Conservation (phyloP, 2,888 invertebrate genomes). For the Ornithoptera priamus region DNA sequence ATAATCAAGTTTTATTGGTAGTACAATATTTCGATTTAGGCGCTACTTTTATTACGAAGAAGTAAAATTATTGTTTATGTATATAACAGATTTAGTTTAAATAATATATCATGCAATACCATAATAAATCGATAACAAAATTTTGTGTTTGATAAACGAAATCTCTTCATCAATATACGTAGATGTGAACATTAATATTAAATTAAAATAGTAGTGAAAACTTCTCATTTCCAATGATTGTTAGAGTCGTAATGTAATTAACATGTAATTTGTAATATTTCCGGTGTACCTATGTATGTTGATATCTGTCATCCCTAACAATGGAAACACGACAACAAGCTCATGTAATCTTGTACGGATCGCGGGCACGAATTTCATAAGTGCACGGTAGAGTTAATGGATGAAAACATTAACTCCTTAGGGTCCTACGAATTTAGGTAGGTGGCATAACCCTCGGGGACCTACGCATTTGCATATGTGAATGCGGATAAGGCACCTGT, state of each 20-base stretch:
- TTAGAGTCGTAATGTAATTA: too few species aligned
- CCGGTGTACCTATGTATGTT: background rate
- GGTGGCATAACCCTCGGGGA: conserved; percentile 41
- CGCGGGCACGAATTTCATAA: conserved; percentile 76
- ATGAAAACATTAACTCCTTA: conserved; percentile 74
- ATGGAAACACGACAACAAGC: conserved; percentile 64
- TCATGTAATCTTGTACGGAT: conserved; percentile 73
- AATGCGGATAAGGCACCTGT: conserved; percentile 38
- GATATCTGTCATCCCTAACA: conserved; percentile 27
- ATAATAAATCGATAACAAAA: too few species aligned
- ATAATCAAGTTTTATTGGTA: background rate
- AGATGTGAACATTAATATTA: too few species aligned
- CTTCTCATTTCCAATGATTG: too few species aligned
- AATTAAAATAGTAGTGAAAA: too few species aligned
- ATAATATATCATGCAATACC: too few species aligned
- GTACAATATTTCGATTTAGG: background rate
- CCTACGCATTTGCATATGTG: conserved; percentile 58
- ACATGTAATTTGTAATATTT: background rate
- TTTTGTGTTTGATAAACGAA: too few species aligned
- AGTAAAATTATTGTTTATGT: too few species aligned
- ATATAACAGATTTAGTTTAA: too few species aligned
- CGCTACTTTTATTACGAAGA: too few species aligned
- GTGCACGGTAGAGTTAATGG: conserved; percentile 73
- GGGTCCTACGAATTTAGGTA: conserved; percentile 49
- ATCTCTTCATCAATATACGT: too few species aligned